These are phyloP conservation scores for Cathartes aura DNA, from an alignment of 2,113 vertebrate genomes.

Conservation along the genomic window DNA sequence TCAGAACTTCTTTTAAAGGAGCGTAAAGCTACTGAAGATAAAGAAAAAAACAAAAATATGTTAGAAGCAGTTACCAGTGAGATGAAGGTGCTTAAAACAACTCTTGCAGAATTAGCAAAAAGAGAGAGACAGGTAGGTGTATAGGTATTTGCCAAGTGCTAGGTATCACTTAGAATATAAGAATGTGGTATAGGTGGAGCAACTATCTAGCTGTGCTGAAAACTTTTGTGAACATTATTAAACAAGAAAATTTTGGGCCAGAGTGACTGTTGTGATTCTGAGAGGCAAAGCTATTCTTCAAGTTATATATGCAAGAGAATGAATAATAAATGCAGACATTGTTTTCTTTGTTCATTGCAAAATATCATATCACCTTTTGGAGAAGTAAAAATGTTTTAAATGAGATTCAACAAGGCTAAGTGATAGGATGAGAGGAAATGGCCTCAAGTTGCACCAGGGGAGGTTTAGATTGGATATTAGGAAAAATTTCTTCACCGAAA, in stretches of 20 bases:
- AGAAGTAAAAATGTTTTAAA: neutral
- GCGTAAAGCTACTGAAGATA: conserved; percentile 72
- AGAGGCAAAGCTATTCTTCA: neutral
- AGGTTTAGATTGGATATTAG: neutral
- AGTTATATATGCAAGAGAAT: neutral
- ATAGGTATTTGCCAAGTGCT: neutral
- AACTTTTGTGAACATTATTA: neutral
- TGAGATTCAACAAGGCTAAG: neutral
- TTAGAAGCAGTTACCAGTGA: conserved; percentile 73
- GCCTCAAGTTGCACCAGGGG: neutral
- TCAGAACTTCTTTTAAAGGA: conserved; percentile 80
- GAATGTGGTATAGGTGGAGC: neutral
- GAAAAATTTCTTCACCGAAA: neutral
- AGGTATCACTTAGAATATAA: neutral
- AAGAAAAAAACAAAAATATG: conserved; percentile 66
- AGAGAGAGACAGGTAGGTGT: conserved; percentile 84
- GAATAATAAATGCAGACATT: neutral
- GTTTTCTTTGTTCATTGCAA: neutral
- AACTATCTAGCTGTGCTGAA: neutral
- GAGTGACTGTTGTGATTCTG: neutral
- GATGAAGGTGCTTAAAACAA: conserved; percentile 76
- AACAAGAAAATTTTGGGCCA: neutral
- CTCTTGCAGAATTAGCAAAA: conserved; percentile 81
- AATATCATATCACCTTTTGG: neutral
- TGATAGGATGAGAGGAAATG: too few relatives aligned